Evolutionary conservation across 2,113 vertebrate species (phyloP), one percentile per base, ranked within the genome.

Genomic region (Tupaia tana): DNA sequence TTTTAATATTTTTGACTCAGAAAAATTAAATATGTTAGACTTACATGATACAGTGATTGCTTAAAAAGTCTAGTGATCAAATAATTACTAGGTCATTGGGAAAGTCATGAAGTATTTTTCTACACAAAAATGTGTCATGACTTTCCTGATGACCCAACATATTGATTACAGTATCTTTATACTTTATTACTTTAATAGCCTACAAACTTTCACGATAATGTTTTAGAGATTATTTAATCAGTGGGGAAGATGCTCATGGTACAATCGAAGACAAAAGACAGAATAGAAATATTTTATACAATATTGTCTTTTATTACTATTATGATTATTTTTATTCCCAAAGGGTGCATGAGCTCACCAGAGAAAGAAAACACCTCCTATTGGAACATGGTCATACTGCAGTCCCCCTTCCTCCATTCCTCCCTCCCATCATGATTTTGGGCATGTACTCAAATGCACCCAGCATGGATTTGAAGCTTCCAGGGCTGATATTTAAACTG

Each of bases 191-290:
- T 80, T 86, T 84, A 93, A 85, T 91, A 85, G 58, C 12, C 20
- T 19, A 85, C 6, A 91, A 24, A 77, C 31, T 75, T 90, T 86
- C 67, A 82, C 19, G 54, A 59, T 64, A 12, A 73, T 73, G 2
- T 93, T 88, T 96, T 93, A 8, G 67, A 75, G 88, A 59, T 66
- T 15, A 90, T 87, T 94, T 96, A 59, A 92, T 87, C 18, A 66
- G 1, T 80, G 27, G 61, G 67, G 43, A 91, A 89, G 15, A 87
- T 70, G 10, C 20, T 67, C n/a, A 59, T 4, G 7, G 61, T 31
- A 11, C 66, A 90, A 81, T 63, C 34, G 82, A 61, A 93, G 25
- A 89, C 27, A 86, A 93, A 93, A 91, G 54, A 7, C 20, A 96
- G 56, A 16, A 13, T 84, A 69, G 77, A 93, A 16, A 91, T 73